Evolutionary conservation across 2,113 vertebrate genomes (phyloP), one percentile per base, ranked within the genome.

Genomic region (Ochotona curzoniae): DNA sequence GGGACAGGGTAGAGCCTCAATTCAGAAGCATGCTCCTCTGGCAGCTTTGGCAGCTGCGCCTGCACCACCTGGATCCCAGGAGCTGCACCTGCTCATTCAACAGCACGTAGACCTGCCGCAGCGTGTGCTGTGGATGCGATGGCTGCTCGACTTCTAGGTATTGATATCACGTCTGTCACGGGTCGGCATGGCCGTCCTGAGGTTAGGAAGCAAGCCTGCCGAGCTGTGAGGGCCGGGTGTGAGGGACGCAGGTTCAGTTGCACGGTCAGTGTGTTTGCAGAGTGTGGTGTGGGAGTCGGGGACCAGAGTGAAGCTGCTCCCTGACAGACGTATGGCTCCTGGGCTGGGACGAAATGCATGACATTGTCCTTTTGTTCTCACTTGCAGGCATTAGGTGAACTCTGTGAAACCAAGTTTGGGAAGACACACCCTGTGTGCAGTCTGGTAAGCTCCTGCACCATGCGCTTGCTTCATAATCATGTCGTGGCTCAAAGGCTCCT

Each of bases 371-470:
- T 94, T 57, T 44, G 81, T 86, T 94, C 87, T 94, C 96, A 83
- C 93, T 97, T 97, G 7, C 96, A 99, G 99, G 99, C 99, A 97
- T 98, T 99, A 98, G 98, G 99, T 60, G 99, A 99, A 96, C 98
- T 99, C 80, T 99, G 99, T 98, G 99, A 99, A 98, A 99, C 99
- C 95, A 99, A 99, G 97, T 99, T 99, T 88, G 99, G 99, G 97
- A 99, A 99, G 97, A 99, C 99, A 32, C 99, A 99, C 84, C 99
- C 99, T 0, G 96, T 99, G 96, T 99, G 99, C 97, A 99, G 93
- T 97, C 98, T 99, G 99, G 99, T 99, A 97, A 99, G 99, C 98
- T 28, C 17, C 35, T 60, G 0, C 11, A 47, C 1, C 18, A 1
- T 8, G 2, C 8, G 23, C 49, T 28, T 20, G 1, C 20, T 6